Percentiles rank a stretch among this genome's conserved stretches.
These are phyloP conservation scores for Mustela nigripes DNA, from an alignment of 2,113 vertebrate species.

Conservation along the genomic window DNA sequence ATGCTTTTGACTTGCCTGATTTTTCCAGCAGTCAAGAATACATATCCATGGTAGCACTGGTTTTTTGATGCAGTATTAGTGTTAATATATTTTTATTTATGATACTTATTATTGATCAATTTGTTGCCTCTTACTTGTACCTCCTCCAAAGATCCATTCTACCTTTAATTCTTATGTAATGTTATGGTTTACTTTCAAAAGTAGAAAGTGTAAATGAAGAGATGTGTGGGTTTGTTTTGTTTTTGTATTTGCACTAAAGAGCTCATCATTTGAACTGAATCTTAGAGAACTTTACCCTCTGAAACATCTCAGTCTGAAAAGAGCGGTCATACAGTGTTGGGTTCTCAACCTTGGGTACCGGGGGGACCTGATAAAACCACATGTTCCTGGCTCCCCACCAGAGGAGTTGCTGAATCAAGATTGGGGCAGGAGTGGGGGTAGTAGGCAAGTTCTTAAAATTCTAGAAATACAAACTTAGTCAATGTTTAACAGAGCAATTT, in stretches of 20 bases:
- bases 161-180: background rate
- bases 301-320: background rate
- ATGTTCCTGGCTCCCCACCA: background rate
- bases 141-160: background rate
- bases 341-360: background rate
- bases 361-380: background rate
- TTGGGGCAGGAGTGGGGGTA: background rate
- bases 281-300: background rate
- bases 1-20: slow-evolving; percentile 47
- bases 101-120: background rate
- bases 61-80: background rate
- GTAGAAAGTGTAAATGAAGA: slow-evolving; percentile 29
- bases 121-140: background rate
- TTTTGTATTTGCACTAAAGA: background rate
- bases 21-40: slow-evolving; percentile 5
- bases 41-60: background rate
- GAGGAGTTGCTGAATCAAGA: background rate
- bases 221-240: background rate
- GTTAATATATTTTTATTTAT: slow-evolving; percentile 12
- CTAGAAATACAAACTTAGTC: background rate
- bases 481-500: background rate
- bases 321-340: background rate
- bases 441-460: slow-evolving; percentile 42
- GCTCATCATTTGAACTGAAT: background rate
- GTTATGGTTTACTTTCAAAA: slow-evolving; percentile 54